Evolutionary conservation across 1,140 invertebrate species (phyloP).

Genomic region (Oncopodura yosiiana): DNA sequence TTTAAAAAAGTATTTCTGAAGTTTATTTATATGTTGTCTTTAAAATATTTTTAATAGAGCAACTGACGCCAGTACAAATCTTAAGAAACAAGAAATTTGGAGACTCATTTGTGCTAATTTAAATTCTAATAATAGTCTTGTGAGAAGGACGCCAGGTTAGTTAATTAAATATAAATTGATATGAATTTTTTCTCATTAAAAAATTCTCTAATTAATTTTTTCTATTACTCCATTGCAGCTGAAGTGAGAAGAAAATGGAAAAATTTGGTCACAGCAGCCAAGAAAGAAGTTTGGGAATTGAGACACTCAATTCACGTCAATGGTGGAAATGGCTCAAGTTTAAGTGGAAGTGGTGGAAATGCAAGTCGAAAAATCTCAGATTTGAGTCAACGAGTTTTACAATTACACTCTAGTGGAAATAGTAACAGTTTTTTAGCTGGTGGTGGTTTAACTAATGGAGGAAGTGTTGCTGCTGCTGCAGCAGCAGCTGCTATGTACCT

Average conservation of each 20-base stretch:
- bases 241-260: constrained; percentile 35
- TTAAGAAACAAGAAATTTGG: constrained; percentile 35
- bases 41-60: constrained; percentile 11
- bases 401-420: constrained; percentile 29
- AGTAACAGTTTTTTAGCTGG: background rate
- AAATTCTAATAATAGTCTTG: constrained; percentile 31
- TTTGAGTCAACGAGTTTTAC: constrained; percentile 33
- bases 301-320: constrained; percentile 32
- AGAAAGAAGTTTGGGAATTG: constrained; percentile 35
- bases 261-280: constrained; percentile 34
- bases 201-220: no score
- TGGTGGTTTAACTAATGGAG: background rate
- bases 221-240: no score
- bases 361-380: constrained; percentile 30
- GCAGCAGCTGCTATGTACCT: background rate
- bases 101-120: constrained; percentile 34
- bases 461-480: background rate
- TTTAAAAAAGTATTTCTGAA: background rate
- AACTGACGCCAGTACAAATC: constrained; percentile 33
- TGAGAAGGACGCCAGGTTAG: constrained; percentile 33
- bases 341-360: background rate
- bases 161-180: no score
- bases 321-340: constrained; percentile 1
- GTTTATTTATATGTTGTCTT: no score
- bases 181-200: no score